Percentiles rank a stretch among this genome's conserved stretches.
These are phyloP conservation scores for Myotis daubentonii DNA, from an alignment of 2,797 vertebrate genomes.

Conservation along the genomic window DNA sequence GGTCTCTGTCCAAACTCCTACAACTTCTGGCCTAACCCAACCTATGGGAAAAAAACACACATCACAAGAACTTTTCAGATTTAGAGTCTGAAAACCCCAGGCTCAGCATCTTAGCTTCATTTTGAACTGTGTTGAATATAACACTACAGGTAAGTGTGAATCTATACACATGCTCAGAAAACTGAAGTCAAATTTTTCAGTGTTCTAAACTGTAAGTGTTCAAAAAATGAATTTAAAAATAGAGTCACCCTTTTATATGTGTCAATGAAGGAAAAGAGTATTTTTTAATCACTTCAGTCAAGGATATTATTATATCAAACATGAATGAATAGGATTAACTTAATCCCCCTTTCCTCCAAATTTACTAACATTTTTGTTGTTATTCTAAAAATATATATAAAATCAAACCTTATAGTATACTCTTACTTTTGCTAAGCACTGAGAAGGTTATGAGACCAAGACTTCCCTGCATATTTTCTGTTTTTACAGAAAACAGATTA, in stretches of 20 bases:
- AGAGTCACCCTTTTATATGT: background rate
- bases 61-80: background rate
- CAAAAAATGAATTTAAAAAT: background rate
- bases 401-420: background rate
- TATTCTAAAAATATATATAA: background rate
- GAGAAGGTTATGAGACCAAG: slow-evolving; percentile 14
- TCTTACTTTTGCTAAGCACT: background rate
- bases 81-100: background rate
- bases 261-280: background rate
- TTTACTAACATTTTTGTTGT: background rate
- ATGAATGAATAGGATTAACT: background rate
- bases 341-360: background rate
- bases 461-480: background rate
- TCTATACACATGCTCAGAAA: slow-evolving; percentile 9
- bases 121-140: background rate
- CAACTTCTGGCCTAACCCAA: background rate
- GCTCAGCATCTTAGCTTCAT: background rate
- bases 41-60: background rate
- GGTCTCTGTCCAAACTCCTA: background rate
- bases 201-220: background rate
- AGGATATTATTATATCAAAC: background rate
- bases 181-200: background rate
- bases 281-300: background rate
- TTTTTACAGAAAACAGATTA: slow-evolving; percentile 82
- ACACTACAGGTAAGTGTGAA: background rate